Percentiles rank a stretch among this genome's conserved stretches.
These are phyloP conservation scores for Caenorhabditis remanei DNA, from an alignment of 1,140 invertebrate species.

Conservation along the genomic window DNA sequence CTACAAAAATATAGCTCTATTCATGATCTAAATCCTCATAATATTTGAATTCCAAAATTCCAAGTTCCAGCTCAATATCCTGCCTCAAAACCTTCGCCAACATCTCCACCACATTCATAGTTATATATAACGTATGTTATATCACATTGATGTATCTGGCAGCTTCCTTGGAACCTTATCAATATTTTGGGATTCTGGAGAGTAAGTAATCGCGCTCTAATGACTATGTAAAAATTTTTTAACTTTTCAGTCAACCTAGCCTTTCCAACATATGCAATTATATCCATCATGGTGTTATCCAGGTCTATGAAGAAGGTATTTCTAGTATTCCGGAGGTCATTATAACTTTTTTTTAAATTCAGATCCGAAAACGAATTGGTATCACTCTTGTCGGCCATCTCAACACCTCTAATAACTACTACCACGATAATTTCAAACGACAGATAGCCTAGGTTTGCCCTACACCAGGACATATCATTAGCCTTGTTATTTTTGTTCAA, in stretches of 20 bases:
- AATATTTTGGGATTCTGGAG: not conserved
- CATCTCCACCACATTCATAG: conserved; percentile 5
- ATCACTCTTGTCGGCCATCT: not conserved
- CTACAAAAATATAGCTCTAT: no score
- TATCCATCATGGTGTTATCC: not conserved
- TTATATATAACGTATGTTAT: not conserved
- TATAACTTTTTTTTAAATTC: not conserved
- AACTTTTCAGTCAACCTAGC: conserved; percentile 20
- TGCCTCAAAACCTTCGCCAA: conserved; percentile 7
- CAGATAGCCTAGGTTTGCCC: not conserved
- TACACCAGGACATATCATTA: not conserved
- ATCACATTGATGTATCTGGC: conserved; percentile 5
- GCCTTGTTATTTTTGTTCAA: not conserved
- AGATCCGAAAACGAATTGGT: not conserved
- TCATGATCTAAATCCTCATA: no score
- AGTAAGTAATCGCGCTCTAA: not conserved
- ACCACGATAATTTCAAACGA: conserved; percentile 4
- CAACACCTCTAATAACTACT: not conserved
- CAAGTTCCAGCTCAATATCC: not conserved
- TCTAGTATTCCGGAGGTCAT: no score
- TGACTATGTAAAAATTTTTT: no score
- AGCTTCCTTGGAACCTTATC: not conserved
- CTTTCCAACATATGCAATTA: conserved; percentile 5
- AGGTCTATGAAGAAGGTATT: not conserved
- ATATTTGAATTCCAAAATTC: not conserved